Evolutionary conservation across 2,888 invertebrate genomes (phyloP).

Genomic region (Camptogramma bilineatum): DNA sequence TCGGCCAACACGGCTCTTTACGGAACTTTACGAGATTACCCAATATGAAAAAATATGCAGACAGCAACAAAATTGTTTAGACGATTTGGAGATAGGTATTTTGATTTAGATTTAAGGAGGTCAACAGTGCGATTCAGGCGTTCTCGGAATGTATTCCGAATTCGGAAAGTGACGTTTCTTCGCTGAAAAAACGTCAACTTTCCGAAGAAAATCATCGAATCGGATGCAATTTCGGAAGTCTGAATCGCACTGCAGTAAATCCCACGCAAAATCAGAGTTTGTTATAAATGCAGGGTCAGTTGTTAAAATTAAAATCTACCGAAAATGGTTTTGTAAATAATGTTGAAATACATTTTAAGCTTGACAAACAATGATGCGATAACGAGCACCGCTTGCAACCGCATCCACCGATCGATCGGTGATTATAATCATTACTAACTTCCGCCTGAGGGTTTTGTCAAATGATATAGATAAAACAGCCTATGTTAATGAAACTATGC

Average conservation of each 20-base stretch:
- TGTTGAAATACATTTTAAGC: conserved; percentile 16
- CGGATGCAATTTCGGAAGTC: too few species aligned
- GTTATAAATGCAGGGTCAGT: background rate
- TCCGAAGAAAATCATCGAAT: too few species aligned
- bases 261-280: background rate
- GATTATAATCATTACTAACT: conserved; percentile 48
- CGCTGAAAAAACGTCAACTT: too few species aligned
- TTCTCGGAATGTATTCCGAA: too few species aligned
- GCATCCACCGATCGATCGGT: conserved; percentile 22
- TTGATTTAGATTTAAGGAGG: too few species aligned
- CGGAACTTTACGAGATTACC: too few species aligned
- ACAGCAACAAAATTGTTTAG: too few species aligned
- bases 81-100: too few species aligned
- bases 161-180: too few species aligned
- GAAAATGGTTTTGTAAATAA: background rate
- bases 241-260: background rate
- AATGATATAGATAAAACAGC: background rate
- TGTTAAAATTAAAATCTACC: background rate
- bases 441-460: background rate
- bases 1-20: too few species aligned
- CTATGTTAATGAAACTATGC: background rate
- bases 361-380: conserved; percentile 52
- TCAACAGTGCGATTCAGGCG: too few species aligned
- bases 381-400: conserved; percentile 56
- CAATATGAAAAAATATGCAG: too few species aligned